Evolutionary conservation across 2,888 invertebrate genomes (phyloP), one percentile per base, ranked within the genome.

Genomic region (Helleia helle): DNA sequence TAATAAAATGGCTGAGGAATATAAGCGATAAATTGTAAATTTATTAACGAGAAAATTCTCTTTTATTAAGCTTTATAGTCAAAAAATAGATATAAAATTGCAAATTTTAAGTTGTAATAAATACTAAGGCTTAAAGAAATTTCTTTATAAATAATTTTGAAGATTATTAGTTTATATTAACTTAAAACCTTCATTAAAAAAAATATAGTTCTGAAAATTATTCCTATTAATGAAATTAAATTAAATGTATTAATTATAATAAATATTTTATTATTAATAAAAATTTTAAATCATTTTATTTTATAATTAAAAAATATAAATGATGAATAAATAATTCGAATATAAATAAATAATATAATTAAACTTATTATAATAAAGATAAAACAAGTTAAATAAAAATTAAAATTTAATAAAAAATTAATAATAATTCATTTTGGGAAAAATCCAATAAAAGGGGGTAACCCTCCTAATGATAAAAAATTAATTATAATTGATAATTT

Each of bases 21-120:
- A 56, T 74, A 88, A 79, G 87, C 83, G 71, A 76, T 88, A 88
- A 86, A 88, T 76, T 88, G 87, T 88, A 88, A 88, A 88, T 88
- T 85, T 88, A 88, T 87, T 79, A 59, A 87, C 76, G 73, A 70
- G 76, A 86, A 52, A 58, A 60, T 17, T 77, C 72, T 77, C 71
- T 85, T 86, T 87, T 84, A 86, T 77, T 76, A 86, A 51, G 84
- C 47, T 49, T 86, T 86, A 83, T 86, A 87, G 60, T 85, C 81
- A 86, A 66, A 50, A 9, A 18, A 54, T 85, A 86, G 86, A 87
- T 74, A 64, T 87, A 84, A 88, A 87, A 88, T 85, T 88, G 88
- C 87, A 88, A 88, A 81, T 88, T 86, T 88, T 74, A 74, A 75
- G 71, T 59, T 38, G 52, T 66, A 71, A 7, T 8, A 62, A 48